Percentiles rank a stretch among this genome's conserved stretches.
phyloP scores from a whole-genome alignment of 2,888 invertebrate genomes.

The Sepiola atlantica region DNA sequence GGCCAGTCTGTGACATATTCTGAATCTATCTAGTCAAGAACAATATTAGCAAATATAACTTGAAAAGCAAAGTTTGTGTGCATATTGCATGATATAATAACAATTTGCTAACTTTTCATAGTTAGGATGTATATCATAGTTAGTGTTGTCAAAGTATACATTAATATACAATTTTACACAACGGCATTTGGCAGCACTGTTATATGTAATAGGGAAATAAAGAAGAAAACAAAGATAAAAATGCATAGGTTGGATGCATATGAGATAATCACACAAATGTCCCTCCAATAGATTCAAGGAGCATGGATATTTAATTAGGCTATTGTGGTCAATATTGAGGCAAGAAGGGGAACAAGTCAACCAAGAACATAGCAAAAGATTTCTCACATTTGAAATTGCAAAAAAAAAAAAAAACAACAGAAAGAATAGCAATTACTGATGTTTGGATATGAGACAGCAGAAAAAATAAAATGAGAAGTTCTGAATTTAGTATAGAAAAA shows the following conservation, averaged over 20 bases:
- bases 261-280: not conserved
- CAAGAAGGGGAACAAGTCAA: not conserved
- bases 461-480: not conserved
- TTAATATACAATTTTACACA: not conserved
- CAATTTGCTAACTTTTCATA: not conserved
- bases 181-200: not conserved
- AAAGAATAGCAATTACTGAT: not conserved
- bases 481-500: not conserved
- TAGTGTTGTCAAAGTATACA: not conserved
- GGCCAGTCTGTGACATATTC: not conserved
- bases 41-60: conserved; percentile 32
- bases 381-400: not conserved
- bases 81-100: not conserved
- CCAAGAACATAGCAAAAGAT: not conserved
- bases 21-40: conserved; percentile 12
- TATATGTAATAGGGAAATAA: not conserved
- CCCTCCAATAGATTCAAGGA: not conserved
- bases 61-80: not conserved
- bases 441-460: not conserved
- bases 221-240: not conserved
- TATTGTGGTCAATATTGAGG: not conserved
- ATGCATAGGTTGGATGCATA: not conserved
- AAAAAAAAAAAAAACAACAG: not conserved
- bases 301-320: not conserved
- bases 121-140: conserved; percentile 14